Conservation (phyloP, 2,797 vertebrate species). For the Heteromormyrus szaboi region DNA sequence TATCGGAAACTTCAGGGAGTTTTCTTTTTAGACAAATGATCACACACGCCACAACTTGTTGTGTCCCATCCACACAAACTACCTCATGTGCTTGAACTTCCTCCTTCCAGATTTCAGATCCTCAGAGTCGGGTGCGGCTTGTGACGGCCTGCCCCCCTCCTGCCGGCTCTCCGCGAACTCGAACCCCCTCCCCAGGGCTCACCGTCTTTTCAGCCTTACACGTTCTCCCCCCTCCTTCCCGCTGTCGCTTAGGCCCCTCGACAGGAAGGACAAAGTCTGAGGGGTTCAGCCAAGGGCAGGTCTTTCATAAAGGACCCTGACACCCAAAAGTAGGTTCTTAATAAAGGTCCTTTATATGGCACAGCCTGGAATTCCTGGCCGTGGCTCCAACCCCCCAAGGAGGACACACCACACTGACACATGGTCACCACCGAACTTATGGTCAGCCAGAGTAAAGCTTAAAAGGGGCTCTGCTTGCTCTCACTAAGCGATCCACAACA, state of each 20-base stretch:
- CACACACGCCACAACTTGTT: background rate
- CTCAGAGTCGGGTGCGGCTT: background rate
- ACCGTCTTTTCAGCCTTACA: background rate
- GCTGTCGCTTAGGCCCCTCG: background rate
- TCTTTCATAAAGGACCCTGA: background rate
- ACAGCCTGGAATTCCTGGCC: background rate
- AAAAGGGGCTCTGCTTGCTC: background rate
- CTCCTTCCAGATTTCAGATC: background rate
- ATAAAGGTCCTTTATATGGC: background rate
- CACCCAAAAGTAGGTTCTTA: background rate
- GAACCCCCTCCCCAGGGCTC: background rate
- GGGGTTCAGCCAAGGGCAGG: background rate
- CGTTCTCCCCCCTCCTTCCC: background rate
- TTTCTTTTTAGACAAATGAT: constrained; percentile 5
- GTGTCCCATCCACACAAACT: background rate
- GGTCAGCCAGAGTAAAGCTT: constrained; percentile 5
- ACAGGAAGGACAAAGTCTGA: background rate
- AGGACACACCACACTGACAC: background rate
- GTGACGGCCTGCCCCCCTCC: background rate
- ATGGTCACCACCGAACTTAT: constrained; percentile 11
- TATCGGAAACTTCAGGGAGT: constrained; percentile 6
- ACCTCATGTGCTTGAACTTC: background rate
- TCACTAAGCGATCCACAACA: background rate
- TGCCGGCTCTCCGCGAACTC: background rate
- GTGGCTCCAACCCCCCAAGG: background rate